Evolutionary conservation across 2,888 invertebrate genomes (phyloP).

Genomic region (Polylopha cassiicola): DNA sequence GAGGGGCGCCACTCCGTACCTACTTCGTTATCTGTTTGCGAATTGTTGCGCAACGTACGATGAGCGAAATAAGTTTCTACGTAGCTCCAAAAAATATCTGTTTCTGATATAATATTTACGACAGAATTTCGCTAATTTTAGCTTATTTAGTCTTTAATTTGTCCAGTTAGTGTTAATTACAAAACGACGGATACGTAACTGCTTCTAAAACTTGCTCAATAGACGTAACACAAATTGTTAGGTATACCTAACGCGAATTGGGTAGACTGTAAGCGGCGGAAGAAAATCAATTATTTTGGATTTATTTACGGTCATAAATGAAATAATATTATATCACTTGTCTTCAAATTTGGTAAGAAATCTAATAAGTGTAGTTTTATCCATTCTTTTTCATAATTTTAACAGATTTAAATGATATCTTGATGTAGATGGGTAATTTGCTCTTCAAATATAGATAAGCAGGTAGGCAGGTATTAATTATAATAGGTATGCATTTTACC

Average conservation of each 20-base stretch:
- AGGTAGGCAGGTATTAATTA: too few species aligned
- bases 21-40: constrained; percentile 71
- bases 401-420: too few species aligned
- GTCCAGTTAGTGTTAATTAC: constrained; percentile 34
- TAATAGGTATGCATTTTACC: too few species aligned
- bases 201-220: constrained; percentile 41
- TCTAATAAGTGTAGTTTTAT: too few species aligned
- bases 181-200: constrained; percentile 32
- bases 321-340: too few species aligned
- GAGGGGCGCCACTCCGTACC: constrained; percentile 60
- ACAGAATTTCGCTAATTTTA: constrained; percentile 27
- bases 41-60: constrained; percentile 72
- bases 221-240: constrained; percentile 51
- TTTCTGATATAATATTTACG: constrained; percentile 27
- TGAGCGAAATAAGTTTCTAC: constrained; percentile 60
- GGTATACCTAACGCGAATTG: constrained; percentile 50
- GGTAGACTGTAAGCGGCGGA: constrained; percentile 59
- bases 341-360: too few species aligned
- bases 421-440: too few species aligned
- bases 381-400: too few species aligned
- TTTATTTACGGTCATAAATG: constrained; percentile 28
- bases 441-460: too few species aligned
- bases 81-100: constrained; percentile 34
- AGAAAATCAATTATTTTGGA: constrained; percentile 33
- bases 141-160: constrained; percentile 29